A percentile compares a stretch with the other conserved stretches of the same genome.
phyloP scores from a whole-genome alignment of 1,140 invertebrate species.

The Atta texana region DNA sequence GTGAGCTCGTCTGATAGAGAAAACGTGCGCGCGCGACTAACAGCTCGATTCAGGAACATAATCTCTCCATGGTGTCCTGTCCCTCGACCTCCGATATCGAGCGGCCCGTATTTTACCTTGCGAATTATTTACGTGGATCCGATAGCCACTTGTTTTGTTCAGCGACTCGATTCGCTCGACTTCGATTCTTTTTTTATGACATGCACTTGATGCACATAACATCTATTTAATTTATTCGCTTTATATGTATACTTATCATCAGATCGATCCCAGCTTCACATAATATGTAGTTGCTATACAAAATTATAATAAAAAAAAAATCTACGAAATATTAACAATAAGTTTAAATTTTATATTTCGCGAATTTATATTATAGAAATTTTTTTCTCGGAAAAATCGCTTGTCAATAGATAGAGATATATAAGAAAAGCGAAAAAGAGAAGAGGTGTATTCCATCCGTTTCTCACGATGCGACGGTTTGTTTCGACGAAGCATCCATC shows the following conservation, averaged over 20 bases:
- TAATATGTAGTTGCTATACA: background rate
- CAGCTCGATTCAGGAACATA: constrained; percentile 62
- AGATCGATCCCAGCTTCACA: too few species aligned
- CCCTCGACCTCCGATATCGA: constrained; percentile 46
- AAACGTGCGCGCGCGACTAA: constrained; percentile 40
- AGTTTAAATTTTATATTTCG: background rate
- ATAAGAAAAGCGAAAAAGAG: constrained; percentile 5
- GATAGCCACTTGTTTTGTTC: constrained; percentile 57
- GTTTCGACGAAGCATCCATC: constrained; percentile 48
- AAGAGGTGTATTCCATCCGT: background rate
- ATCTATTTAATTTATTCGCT: constrained; percentile 17
- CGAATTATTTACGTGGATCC: constrained; percentile 60
- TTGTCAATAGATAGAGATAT: background rate
- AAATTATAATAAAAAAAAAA: background rate
- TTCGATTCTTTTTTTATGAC: constrained; percentile 39
- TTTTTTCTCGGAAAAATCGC: background rate
- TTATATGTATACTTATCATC: background rate
- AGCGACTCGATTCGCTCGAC: constrained; percentile 31
- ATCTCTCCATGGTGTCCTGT: constrained; percentile 43
- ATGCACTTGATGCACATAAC: background rate
- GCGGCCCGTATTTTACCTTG: constrained; percentile 47
- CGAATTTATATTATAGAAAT: background rate
- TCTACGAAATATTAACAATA: too few species aligned
- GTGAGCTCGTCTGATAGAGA: constrained; percentile 33
- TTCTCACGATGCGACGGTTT: constrained; percentile 10